Evolutionary conservation across 2,113 vertebrate species (phyloP).

Genomic region (Podarcis raffonei): DNA sequence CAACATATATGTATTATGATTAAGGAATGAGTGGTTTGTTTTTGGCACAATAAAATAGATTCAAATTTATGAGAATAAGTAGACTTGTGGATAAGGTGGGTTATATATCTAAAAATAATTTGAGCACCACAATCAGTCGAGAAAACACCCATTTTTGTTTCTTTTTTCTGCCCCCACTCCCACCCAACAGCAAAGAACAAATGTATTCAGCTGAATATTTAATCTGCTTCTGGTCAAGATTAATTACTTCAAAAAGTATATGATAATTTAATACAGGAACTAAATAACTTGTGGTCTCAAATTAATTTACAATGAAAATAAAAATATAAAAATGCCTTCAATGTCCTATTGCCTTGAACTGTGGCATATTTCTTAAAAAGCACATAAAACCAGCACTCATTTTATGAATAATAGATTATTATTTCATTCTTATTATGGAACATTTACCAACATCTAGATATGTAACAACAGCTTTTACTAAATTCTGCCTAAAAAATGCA

Average conservation of each 20-base stretch:
- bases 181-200: background rate
- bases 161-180: background rate
- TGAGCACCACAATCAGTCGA: background rate
- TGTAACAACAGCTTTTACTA: background rate
- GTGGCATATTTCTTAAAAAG: background rate
- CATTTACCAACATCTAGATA: background rate
- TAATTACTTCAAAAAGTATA: background rate
- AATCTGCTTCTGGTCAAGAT: background rate
- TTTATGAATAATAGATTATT: slow-evolving; percentile 40
- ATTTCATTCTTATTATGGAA: slow-evolving; percentile 42
- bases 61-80: slow-evolving; percentile 6
- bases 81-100: background rate
- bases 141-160: background rate
- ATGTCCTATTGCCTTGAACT: background rate
- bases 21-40: background rate
- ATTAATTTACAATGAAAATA: slow-evolving; percentile 20
- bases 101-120: background rate
- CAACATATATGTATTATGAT: slow-evolving; percentile 43
- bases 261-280: background rate
- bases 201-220: background rate
- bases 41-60: background rate
- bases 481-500: slow-evolving; percentile 30
- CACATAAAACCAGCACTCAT: background rate
- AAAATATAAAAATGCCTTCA: background rate
- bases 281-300: background rate